phyloP scores from a whole-genome alignment of 2,113 vertebrate species.

The Suricata suricatta region DNA sequence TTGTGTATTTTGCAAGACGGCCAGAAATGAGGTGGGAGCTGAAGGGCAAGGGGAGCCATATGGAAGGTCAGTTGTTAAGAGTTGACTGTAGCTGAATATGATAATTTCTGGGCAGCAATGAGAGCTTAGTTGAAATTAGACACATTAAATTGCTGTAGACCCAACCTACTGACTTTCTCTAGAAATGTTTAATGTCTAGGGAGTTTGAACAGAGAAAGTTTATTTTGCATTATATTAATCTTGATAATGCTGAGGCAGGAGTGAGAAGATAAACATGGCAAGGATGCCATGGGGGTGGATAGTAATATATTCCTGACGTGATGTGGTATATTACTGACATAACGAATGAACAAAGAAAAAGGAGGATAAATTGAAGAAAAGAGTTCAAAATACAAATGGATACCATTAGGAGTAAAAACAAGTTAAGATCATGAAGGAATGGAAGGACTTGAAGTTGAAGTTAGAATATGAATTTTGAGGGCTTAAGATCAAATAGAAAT shows the following conservation, averaged over 20 bases:
- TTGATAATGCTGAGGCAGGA: background rate
- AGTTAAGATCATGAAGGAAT: background rate
- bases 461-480: background rate
- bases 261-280: background rate
- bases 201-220: background rate
- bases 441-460: background rate
- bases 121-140: background rate
- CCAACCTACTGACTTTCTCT: background rate
- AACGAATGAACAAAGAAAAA: background rate
- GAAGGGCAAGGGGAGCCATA: background rate
- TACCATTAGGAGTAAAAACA: background rate
- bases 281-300: background rate
- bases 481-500: background rate
- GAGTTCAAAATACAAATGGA: background rate
- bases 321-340: background rate
- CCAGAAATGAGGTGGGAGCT: background rate
- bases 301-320: background rate
- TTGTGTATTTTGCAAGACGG: background rate
- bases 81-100: background rate
- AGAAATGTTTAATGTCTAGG: background rate
- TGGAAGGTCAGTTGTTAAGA: background rate
- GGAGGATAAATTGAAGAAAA: background rate
- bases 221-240: background rate
- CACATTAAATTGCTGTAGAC: background rate
- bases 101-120: background rate